Evolutionary conservation across 2,113 vertebrate species (phyloP).

Genomic region (Hippocampus mohnikei): DNA sequence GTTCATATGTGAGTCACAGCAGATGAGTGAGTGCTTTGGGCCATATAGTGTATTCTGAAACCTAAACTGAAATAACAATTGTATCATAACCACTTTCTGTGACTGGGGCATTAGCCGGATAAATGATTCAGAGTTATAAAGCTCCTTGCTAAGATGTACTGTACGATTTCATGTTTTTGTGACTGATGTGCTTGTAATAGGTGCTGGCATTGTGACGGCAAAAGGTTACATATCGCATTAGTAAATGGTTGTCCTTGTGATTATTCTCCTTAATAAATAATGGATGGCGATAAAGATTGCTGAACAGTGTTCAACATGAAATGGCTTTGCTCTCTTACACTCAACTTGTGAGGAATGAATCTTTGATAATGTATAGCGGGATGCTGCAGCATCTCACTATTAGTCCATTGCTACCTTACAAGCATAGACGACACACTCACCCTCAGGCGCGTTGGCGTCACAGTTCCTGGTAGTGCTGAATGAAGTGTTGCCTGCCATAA

Average conservation of each 20-base stretch:
- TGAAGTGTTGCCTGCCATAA: constrained; percentile 65
- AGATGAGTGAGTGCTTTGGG: background rate
- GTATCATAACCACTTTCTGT: background rate
- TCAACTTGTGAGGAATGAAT: constrained; percentile 32
- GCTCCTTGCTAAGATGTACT: constrained; percentile 20
- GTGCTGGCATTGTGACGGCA: constrained; percentile 48
- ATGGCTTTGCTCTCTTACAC: constrained; percentile 13
- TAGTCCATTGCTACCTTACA: constrained; percentile 18
- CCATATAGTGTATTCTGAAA: background rate
- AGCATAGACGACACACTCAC: constrained; percentile 69
- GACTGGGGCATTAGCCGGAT: constrained; percentile 21
- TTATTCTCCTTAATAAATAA: constrained; percentile 55
- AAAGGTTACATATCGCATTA: constrained; percentile 38
- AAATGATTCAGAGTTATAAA: constrained; percentile 44
- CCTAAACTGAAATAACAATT: background rate
- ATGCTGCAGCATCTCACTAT: constrained; percentile 32
- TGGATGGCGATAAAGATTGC: constrained; percentile 34
- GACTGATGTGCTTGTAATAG: constrained; percentile 48
- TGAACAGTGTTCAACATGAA: constrained; percentile 28
- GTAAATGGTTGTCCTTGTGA: constrained; percentile 53
- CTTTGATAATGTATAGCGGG: constrained; percentile 35
- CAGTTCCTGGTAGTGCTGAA: constrained; percentile 76
- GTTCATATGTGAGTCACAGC: background rate
- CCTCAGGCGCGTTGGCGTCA: constrained; percentile 91
- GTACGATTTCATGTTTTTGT: constrained; percentile 38